Percentiles rank a stretch among this genome's conserved stretches.
phyloP scores from a whole-genome alignment of 2,113 vertebrate genomes.

The Aphelocoma coerulescens region DNA sequence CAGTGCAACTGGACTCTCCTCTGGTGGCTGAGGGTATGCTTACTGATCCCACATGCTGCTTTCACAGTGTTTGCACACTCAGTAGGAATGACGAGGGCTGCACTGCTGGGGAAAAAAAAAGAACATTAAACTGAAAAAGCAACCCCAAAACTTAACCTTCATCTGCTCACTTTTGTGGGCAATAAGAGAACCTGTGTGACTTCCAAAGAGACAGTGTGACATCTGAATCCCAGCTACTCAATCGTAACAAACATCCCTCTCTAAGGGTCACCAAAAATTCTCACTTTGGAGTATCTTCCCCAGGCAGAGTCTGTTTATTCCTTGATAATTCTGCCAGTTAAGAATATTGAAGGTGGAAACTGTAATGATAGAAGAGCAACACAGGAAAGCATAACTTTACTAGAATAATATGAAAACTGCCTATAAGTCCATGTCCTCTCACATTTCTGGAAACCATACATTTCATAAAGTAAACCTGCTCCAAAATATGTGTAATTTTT shows the following conservation, averaged over 20 bases:
- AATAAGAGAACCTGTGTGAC: background rate
- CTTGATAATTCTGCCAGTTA: background rate
- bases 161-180: background rate
- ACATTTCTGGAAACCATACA: background rate
- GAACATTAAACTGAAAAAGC: background rate
- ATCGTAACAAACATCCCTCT: background rate
- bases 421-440: background rate
- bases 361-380: background rate
- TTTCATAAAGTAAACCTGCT: background rate
- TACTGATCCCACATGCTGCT: background rate
- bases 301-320: background rate
- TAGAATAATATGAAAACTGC: background rate
- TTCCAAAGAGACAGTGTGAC: fast-evolving
- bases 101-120: background rate
- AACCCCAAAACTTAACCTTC: background rate
- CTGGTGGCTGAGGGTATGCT: background rate
- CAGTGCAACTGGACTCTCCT: background rate
- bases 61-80: background rate
- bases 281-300: background rate
- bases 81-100: background rate
- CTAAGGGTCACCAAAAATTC: background rate
- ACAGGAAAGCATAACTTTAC: background rate
- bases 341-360: background rate
- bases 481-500: fast-evolving
- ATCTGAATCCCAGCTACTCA: background rate